These are phyloP conservation scores for Clarias batrachus DNA, from an alignment of 2,113 vertebrate species.

Conservation along the genomic window DNA sequence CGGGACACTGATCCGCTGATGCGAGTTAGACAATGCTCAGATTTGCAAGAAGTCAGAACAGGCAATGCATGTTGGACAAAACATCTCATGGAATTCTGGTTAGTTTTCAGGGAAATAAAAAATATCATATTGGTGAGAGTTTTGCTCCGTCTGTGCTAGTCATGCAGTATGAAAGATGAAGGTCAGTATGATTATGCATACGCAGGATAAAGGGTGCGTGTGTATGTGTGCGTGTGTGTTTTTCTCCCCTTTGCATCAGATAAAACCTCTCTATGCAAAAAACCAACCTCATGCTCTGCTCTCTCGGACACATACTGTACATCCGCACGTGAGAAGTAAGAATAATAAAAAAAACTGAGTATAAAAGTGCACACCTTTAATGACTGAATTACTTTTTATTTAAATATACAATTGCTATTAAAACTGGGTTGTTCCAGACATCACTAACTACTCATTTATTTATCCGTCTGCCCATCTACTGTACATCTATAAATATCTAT, in stretches of 20 bases:
- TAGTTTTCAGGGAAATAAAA: neutral
- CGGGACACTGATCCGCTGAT: neutral
- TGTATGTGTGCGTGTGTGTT: neutral
- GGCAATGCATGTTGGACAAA: no score
- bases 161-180: neutral
- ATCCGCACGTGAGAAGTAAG: neutral
- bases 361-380: neutral
- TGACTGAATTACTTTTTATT: neutral
- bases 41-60: neutral
- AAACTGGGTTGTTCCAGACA: neutral
- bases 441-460: neutral
- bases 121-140: neutral
- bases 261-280: conserved; percentile 52
- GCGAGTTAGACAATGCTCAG: neutral
- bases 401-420: neutral
- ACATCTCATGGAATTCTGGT: neutral
- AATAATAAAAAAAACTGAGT: neutral
- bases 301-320: neutral
- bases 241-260: conserved; percentile 59
- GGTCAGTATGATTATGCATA: neutral
- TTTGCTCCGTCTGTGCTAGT: neutral
- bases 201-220: neutral
- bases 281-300: conserved; percentile 34
- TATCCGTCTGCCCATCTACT: no score
- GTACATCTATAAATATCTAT: no score